phyloP scores from a whole-genome alignment of 2,113 vertebrate species.

The Puffinus mauretanicus region DNA sequence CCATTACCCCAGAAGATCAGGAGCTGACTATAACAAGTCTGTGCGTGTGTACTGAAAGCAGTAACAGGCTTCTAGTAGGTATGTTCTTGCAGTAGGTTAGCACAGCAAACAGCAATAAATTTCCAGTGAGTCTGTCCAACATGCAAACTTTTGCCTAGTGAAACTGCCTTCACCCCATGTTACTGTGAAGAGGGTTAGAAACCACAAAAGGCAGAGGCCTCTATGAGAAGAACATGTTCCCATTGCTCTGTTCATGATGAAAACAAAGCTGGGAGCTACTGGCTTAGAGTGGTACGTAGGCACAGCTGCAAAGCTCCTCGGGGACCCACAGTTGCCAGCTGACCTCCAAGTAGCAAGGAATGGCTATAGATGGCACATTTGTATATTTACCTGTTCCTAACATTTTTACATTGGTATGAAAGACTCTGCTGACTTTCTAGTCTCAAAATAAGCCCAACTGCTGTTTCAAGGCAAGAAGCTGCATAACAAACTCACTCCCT shows the following conservation, averaged over 20 bases:
- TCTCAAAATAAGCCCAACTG: background rate
- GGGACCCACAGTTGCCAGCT: fast-evolving
- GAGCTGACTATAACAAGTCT: background rate
- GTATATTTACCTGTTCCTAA: background rate
- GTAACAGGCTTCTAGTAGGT: background rate
- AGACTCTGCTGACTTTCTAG: background rate
- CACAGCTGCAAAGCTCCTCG: background rate
- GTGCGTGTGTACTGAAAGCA: background rate
- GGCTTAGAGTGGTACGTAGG: fast-evolving
- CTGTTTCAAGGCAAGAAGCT: background rate
- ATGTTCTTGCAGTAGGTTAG: background rate
- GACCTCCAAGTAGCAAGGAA: background rate
- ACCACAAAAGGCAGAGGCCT: background rate
- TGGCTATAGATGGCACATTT: background rate
- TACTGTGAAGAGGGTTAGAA: background rate
- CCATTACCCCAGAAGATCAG: background rate
- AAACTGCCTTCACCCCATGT: fast-evolving
- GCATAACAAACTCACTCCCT: background rate
- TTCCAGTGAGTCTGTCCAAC: background rate
- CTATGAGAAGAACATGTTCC: fast-evolving
- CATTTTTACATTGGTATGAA: background rate
- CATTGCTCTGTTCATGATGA: background rate
- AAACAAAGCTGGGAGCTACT: background rate
- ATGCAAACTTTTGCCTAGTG: background rate
- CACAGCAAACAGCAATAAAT: background rate